Percentiles rank a stretch among this genome's conserved stretches.
Conservation (phyloP, 1,140 invertebrate species). For the Eumeta japonica region DNA sequence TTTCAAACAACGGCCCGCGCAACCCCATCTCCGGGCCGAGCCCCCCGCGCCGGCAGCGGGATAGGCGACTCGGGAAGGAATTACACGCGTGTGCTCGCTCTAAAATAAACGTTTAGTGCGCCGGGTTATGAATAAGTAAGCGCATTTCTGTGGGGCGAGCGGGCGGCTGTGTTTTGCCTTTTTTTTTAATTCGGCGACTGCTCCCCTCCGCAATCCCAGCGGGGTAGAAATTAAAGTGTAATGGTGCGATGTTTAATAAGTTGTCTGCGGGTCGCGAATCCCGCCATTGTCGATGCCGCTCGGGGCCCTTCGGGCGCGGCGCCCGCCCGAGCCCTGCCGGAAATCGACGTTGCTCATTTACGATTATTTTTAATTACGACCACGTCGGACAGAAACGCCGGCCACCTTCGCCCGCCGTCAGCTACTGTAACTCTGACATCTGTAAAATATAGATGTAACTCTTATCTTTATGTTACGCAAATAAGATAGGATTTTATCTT, state of each 20-base stretch:
- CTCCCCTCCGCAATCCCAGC: conserved; percentile 36
- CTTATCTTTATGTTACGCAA: too few species aligned
- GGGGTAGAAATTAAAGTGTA: conserved; percentile 50
- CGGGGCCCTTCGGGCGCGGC: not conserved
- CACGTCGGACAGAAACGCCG: too few species aligned
- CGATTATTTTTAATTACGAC: too few species aligned
- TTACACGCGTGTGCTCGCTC: conserved; percentile 20
- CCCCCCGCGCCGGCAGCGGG: conserved; percentile 6
- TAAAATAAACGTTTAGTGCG: conserved; percentile 17
- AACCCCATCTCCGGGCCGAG: conserved; percentile 4
- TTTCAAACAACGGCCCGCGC: not conserved
- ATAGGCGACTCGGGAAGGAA: conserved; percentile 11
- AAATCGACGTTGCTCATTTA: too few species aligned
- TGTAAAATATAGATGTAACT: too few species aligned
- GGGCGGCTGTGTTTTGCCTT: conserved; percentile 14
- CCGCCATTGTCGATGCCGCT: conserved; percentile 48
- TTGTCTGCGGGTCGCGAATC: conserved; percentile 45
- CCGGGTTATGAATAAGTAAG: conserved; percentile 28
- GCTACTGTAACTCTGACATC: too few species aligned
- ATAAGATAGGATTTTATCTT: too few species aligned
- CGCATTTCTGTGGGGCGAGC: conserved; percentile 7
- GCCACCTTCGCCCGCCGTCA: too few species aligned
- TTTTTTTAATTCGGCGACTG: conserved; percentile 33
- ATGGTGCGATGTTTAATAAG: conserved; percentile 53
- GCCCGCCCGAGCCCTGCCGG: too few species aligned